A percentile compares a stretch with the other conserved stretches of the same genome.
Conservation (phyloP, 1,140 invertebrate genomes). For the Hycleus cichorii region DNA sequence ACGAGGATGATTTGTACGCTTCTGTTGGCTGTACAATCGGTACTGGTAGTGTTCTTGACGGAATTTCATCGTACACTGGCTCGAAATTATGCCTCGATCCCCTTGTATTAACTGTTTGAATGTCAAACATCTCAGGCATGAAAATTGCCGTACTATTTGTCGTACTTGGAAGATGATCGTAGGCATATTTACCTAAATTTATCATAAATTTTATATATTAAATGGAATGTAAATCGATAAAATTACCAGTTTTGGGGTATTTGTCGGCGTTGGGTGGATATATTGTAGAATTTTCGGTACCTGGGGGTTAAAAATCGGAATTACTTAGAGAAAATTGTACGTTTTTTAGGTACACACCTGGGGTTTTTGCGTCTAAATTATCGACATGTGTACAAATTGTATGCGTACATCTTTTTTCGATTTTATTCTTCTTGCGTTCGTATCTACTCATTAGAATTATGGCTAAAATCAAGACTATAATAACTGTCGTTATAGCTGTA, state of each 20-base stretch:
- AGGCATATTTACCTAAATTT: conserved; percentile 23
- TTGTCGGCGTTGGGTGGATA: background rate
- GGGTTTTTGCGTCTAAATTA: too few relatives aligned
- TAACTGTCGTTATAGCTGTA: conserved; percentile 3
- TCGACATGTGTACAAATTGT: too few relatives aligned
- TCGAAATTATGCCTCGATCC: conserved; percentile 7
- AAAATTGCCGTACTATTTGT: conserved; percentile 29
- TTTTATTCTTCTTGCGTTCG: background rate
- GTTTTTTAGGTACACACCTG: too few relatives aligned
- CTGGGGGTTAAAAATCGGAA: too few relatives aligned
- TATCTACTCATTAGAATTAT: background rate
- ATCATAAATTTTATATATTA: background rate
- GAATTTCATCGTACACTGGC: conserved; percentile 36
- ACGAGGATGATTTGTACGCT: conserved; percentile 5
- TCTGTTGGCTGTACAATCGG: background rate
- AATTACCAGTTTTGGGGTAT: background rate
- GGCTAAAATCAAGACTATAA: background rate
- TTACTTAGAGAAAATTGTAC: too few relatives aligned
- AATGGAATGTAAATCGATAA: background rate
- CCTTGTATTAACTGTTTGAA: background rate
- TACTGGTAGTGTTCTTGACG: conserved; percentile 3
- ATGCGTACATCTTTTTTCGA: background rate
- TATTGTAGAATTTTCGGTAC: too few relatives aligned
- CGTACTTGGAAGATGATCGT: conserved; percentile 35
- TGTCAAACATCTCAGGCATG: conserved; percentile 21